phyloP scores from a whole-genome alignment of 2,113 vertebrate species.

The Tor tambroides region DNA sequence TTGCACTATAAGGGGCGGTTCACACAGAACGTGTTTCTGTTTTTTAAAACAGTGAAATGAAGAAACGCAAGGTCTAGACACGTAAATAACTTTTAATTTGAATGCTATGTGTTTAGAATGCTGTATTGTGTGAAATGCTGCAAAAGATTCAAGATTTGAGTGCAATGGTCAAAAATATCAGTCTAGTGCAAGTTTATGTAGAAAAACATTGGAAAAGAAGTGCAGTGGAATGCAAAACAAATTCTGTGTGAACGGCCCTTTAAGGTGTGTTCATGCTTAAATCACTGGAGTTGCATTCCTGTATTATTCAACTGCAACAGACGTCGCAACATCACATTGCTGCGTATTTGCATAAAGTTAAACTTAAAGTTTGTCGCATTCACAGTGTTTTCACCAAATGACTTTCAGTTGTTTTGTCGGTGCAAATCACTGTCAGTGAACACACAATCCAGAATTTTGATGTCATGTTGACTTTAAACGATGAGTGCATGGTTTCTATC shows the following conservation, averaged over 20 bases:
- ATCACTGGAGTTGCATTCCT: not conserved
- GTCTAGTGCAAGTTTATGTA: too few species aligned
- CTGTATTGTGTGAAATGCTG: too few species aligned
- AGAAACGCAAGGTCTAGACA: too few species aligned
- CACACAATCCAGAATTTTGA: not conserved
- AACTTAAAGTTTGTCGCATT: not conserved
- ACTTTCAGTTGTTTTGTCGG: not conserved
- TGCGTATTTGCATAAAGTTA: not conserved
- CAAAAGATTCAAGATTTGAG: too few species aligned
- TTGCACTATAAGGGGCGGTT: too few species aligned
- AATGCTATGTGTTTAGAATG: too few species aligned
- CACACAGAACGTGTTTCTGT: too few species aligned
- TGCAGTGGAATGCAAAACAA: not conserved
- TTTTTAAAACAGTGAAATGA: too few species aligned
- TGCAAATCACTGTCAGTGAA: not conserved
- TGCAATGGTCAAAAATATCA: too few species aligned
- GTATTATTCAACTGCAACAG: not conserved
- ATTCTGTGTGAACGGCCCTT: not conserved
- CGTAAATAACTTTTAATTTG: too few species aligned
- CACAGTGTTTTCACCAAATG: not conserved
- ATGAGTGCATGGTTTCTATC: constrained; percentile 15
- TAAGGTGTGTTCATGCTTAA: not conserved
- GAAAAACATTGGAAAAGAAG: too few species aligned
- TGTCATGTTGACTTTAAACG: constrained; percentile 15
- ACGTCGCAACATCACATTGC: not conserved